Evolutionary conservation across 2,888 invertebrate genomes (phyloP).

Genomic region (Myopa testacea): DNA sequence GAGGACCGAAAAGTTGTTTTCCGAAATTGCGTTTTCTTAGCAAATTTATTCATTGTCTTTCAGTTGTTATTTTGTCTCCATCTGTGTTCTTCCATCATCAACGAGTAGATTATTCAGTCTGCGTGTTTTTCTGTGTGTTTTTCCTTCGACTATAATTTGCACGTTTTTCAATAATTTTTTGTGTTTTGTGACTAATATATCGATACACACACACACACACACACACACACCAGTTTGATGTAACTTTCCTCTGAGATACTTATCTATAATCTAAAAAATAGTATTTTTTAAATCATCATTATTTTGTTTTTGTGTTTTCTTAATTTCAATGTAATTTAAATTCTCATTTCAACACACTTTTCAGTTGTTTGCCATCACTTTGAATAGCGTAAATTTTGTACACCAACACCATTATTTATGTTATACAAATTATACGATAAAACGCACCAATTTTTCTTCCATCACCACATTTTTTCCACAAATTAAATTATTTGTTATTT

Average conservation of each 20-base stretch:
- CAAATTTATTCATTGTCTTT: background rate
- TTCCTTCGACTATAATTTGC: conserved; percentile 15
- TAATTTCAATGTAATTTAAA: background rate
- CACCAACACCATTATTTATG: too few species aligned
- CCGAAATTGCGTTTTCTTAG: conserved; percentile 1
- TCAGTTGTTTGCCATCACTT: background rate
- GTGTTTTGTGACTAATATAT: conserved; percentile 17
- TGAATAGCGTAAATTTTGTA: too few species aligned
- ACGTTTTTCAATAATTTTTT: conserved; percentile 41
- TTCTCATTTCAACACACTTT: background rate
- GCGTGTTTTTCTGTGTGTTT: conserved; percentile 16
- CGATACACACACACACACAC: too few species aligned
- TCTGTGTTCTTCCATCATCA: too few species aligned
- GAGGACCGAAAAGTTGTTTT: too few species aligned
- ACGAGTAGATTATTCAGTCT: background rate
- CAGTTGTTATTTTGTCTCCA: background rate
- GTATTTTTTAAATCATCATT: background rate
- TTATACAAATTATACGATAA: too few species aligned
- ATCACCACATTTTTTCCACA: too few species aligned
- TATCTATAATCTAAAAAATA: background rate
- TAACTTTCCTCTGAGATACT: too few species aligned
- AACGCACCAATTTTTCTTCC: too few species aligned
- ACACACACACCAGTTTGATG: too few species aligned
- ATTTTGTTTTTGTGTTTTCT: background rate
- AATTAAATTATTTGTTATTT: background rate